Evolutionary conservation across 2,888 invertebrate genomes (phyloP).

Genomic region (Plebejus anna): DNA sequence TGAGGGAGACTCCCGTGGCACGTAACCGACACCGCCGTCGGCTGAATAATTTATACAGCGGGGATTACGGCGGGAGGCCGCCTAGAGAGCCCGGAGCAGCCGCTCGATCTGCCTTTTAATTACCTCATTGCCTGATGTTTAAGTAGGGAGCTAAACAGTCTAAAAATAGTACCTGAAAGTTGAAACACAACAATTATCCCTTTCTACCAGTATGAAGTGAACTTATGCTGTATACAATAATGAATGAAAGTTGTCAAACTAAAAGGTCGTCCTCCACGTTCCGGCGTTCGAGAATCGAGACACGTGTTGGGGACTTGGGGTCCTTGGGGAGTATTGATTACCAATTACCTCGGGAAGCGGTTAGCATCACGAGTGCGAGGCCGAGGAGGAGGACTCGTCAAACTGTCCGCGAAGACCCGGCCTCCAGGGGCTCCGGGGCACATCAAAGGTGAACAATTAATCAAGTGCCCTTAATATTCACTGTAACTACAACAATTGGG

Average conservation of each 20-base stretch:
- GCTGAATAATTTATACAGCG: conserved; percentile 9
- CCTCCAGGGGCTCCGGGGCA: background rate
- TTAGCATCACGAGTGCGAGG: background rate
- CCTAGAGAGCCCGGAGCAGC: background rate
- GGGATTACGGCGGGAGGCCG: conserved; percentile 3
- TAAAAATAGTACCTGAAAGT: background rate
- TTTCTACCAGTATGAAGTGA: too few relatives aligned
- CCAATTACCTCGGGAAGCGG: background rate
- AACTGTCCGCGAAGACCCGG: background rate
- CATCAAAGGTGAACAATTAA: conserved; percentile 5
- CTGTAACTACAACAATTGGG: background rate
- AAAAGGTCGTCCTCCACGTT: background rate
- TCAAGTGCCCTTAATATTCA: background rate
- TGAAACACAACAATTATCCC: too few relatives aligned
- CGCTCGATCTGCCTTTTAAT: background rate
- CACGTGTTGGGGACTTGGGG: background rate
- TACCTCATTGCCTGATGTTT: background rate
- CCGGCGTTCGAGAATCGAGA: background rate
- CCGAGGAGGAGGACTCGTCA: background rate
- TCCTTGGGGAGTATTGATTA: background rate
- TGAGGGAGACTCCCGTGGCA: conserved; percentile 21
- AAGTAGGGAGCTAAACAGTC: background rate
- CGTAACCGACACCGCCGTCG: conserved; percentile 10
- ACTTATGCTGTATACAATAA: background rate
- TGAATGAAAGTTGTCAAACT: background rate